Percentiles rank a stretch among this genome's conserved stretches.
These are phyloP conservation scores for Scarus forsteni DNA, from an alignment of 2,797 vertebrate genomes.

Conservation along the genomic window DNA sequence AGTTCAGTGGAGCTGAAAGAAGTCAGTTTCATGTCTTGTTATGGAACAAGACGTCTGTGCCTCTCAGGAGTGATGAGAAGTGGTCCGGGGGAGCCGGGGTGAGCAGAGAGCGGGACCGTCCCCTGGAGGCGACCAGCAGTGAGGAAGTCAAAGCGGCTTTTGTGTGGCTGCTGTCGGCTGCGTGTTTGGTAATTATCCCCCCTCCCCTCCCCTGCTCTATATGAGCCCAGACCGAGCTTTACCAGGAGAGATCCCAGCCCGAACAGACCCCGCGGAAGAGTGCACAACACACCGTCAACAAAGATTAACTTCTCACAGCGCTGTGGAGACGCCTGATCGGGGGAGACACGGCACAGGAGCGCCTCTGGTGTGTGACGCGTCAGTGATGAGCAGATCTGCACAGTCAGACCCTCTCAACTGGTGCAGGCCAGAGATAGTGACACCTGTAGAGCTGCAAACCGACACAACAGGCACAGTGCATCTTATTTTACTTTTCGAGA, in stretches of 20 bases:
- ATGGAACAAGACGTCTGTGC: constrained; percentile 87
- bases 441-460: constrained; percentile 27
- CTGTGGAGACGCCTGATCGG: constrained; percentile 64
- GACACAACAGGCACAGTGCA: neutral
- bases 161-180: constrained; percentile 83
- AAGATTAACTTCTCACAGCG: constrained; percentile 78
- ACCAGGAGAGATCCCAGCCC: constrained; percentile 68
- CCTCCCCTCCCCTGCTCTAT: constrained; percentile 42
- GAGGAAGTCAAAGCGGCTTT: constrained; percentile 89
- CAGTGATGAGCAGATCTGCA: constrained; percentile 34
- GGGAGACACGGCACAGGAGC: constrained; percentile 48
- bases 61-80: constrained; percentile 80
- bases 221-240: constrained; percentile 74
- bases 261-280: constrained; percentile 66
- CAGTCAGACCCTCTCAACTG: constrained; percentile 23
- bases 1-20: constrained; percentile 91
- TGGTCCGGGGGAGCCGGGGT: constrained; percentile 55
- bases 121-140: constrained; percentile 83
- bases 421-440: constrained; percentile 10
- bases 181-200: constrained; percentile 86
- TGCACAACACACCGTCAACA: constrained; percentile 79
- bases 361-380: constrained; percentile 42
- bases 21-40: constrained; percentile 89
- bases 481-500: too few relatives aligned
- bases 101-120: constrained; percentile 72